Percentiles rank a stretch among this genome's conserved stretches.
These are phyloP conservation scores for Sylvicola fuscatus DNA, from an alignment of 2,888 invertebrate species.

Conservation along the genomic window DNA sequence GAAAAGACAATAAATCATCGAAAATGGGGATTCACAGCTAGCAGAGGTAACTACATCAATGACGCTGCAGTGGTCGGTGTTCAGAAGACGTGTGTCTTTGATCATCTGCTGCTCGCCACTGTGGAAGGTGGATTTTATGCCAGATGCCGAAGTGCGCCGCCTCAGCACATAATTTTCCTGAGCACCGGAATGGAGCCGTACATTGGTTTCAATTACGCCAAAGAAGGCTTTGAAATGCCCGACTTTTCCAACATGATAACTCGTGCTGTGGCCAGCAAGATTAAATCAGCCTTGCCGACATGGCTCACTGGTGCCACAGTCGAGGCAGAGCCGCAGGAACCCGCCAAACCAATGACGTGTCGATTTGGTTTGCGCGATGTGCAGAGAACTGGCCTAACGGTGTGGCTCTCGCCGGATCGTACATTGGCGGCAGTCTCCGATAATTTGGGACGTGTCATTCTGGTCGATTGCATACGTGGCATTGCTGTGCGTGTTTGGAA, in stretches of 20 bases:
- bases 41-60: conserved; percentile 30
- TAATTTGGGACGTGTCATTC: conserved; percentile 65
- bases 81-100: conserved; percentile 45
- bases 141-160: conserved; percentile 50
- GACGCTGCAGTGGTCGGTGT: conserved; percentile 53
- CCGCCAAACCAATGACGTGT: conserved; percentile 46
- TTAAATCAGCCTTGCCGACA: conserved; percentile 50
- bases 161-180: conserved; percentile 53
- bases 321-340: conserved; percentile 18
- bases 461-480: conserved; percentile 66
- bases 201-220: conserved; percentile 71
- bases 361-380: conserved; percentile 67
- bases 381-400: conserved; percentile 48
- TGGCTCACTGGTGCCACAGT: conserved; percentile 34
- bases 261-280: conserved; percentile 71
- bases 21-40: conserved; percentile 64
- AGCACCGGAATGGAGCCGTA: conserved; percentile 68
- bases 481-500: conserved; percentile 76
- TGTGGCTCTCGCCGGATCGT: conserved; percentile 52
- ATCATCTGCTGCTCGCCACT: conserved; percentile 32
- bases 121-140: conserved; percentile 19
- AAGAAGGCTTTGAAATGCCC: conserved; percentile 69
- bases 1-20: conserved; percentile 38
- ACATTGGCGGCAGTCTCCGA: conserved; percentile 67
- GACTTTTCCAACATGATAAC: conserved; percentile 74